Evolutionary conservation across 2,888 invertebrate genomes (phyloP).

Genomic region (Willowsia nigromaculata): DNA sequence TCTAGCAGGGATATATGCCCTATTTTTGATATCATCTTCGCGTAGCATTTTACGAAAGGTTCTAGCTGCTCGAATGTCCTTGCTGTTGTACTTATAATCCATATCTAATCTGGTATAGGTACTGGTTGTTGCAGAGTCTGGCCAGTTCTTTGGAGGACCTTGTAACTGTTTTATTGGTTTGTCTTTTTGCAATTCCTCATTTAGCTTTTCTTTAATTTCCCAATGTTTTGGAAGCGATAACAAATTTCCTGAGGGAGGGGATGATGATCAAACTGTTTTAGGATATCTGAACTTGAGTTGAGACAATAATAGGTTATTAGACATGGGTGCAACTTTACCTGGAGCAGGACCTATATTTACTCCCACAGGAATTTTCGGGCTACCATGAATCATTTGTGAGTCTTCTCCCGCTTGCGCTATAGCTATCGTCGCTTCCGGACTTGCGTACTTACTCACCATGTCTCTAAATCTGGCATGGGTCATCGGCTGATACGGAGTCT

Average conservation of each 20-base stretch:
- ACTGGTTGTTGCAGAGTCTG: neutral
- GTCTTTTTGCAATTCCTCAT: neutral
- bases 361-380: neutral
- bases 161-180: slow-evolving; percentile 16
- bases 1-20: no score
- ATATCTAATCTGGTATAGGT: neutral
- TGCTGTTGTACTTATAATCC: neutral
- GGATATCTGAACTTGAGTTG: no score
- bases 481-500: slow-evolving; percentile 46
- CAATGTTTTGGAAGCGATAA: neutral
- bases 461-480: slow-evolving; percentile 46
- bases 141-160: slow-evolving; percentile 16
- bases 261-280: neutral
- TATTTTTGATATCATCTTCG: neutral
- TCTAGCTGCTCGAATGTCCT: neutral
- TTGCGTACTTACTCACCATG: slow-evolving; percentile 30
- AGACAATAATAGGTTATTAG: neutral
- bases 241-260: neutral
- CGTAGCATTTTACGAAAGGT: neutral
- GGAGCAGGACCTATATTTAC: neutral
- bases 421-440: neutral
- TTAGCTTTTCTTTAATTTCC: slow-evolving; percentile 21
- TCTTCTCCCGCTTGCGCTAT: neutral
- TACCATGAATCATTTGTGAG: neutral
- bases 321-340: no score